phyloP scores from a whole-genome alignment of 2,888 invertebrate species.

The Apotomis capreana region DNA sequence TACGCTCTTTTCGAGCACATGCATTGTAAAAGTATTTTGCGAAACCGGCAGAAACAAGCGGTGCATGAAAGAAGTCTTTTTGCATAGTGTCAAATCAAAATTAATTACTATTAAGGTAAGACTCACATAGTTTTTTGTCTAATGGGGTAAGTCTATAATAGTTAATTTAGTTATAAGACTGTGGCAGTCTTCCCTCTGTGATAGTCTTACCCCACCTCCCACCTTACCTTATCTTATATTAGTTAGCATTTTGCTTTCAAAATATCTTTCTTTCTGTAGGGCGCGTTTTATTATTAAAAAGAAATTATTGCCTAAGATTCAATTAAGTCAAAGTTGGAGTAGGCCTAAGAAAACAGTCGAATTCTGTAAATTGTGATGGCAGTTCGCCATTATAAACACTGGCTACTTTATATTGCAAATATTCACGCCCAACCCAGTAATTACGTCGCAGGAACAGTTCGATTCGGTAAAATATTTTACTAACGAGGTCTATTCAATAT shows the following conservation, averaged over 20 bases:
- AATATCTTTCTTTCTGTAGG: too few species aligned
- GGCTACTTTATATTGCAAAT: conserved; percentile 53
- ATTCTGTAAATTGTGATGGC: conserved; percentile 4
- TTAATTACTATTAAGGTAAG: not conserved
- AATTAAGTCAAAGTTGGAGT: not conserved
- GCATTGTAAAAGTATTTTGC: not conserved
- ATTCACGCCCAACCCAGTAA: conserved; percentile 60
- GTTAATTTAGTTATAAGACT: too few species aligned
- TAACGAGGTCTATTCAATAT: conserved; percentile 73
- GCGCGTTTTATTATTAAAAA: too few species aligned
- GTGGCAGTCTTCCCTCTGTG: too few species aligned
- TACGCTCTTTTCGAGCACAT: too few species aligned
- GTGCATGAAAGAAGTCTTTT: not conserved
- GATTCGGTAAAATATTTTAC: conserved; percentile 72
- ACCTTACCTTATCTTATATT: too few species aligned
- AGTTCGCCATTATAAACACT: conserved; percentile 20
- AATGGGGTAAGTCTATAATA: too few species aligned
- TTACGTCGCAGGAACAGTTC: conserved; percentile 60
- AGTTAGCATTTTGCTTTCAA: too few species aligned
- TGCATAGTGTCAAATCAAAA: not conserved
- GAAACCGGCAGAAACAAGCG: not conserved
- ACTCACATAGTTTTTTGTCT: too few species aligned
- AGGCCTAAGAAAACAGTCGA: conserved; percentile 12
- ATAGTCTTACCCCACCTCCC: too few species aligned
- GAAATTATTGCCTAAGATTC: not conserved